These are phyloP conservation scores for Ephestia elutella DNA, from an alignment of 1,140 invertebrate species.

Conservation along the genomic window DNA sequence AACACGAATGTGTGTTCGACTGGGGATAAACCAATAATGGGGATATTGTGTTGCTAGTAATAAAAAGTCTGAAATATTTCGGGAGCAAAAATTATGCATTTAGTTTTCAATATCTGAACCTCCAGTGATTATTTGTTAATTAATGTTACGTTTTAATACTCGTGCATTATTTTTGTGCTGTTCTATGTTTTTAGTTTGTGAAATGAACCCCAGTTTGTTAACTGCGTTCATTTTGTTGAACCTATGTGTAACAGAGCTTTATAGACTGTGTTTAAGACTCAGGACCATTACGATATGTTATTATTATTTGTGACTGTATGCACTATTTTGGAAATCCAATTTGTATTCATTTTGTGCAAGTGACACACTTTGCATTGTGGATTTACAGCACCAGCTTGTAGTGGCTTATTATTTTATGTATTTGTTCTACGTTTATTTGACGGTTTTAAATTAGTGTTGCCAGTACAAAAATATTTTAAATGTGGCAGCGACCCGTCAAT, in stretches of 20 bases:
- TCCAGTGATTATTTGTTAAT: slow-evolving; percentile 51
- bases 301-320: slow-evolving; percentile 49
- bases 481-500: slow-evolving; percentile 16
- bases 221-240: slow-evolving; percentile 45
- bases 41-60: not conserved
- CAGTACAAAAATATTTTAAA: slow-evolving; percentile 22
- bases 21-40: not conserved
- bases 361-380: slow-evolving; percentile 40
- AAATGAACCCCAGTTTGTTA: slow-evolving; percentile 37
- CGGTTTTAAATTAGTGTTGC: slow-evolving; percentile 19
- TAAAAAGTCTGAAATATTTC: slow-evolving; percentile 12
- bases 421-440: slow-evolving; percentile 10
- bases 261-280: slow-evolving; percentile 66
- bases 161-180: slow-evolving; percentile 62
- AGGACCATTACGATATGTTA: slow-evolving; percentile 61
- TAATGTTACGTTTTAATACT: slow-evolving; percentile 47
- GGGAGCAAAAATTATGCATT: slow-evolving; percentile 40
- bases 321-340: slow-evolving; percentile 42
- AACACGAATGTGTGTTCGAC: not conserved
- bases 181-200: slow-evolving; percentile 57
- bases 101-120: slow-evolving; percentile 47
- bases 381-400: slow-evolving; percentile 55
- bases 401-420: slow-evolving; percentile 47
- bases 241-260: slow-evolving; percentile 58
- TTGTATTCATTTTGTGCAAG: slow-evolving; percentile 38